These are phyloP conservation scores for Bagarius yarrelli DNA, from an alignment of 2,113 vertebrate species.

Conservation along the genomic window DNA sequence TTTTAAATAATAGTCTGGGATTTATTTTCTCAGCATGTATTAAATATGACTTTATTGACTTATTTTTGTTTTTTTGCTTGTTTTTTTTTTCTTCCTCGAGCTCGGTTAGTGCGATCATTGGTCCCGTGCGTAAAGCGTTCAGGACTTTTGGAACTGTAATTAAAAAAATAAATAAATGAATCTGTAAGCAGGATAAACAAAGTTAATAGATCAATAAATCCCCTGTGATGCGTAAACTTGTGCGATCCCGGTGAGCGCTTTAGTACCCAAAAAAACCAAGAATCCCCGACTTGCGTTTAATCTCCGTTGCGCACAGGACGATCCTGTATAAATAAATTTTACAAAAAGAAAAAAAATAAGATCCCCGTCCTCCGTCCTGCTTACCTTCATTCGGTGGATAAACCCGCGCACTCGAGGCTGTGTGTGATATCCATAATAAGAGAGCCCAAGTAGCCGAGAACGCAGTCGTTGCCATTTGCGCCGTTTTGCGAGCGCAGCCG, in stretches of 20 bases:
- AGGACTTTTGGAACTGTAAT: not conserved
- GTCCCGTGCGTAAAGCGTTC: not conserved
- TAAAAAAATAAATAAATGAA: not conserved
- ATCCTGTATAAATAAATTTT: no score
- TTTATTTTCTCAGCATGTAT: not conserved
- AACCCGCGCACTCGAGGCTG: conserved; percentile 79
- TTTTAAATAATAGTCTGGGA: not conserved
- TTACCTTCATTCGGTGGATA: conserved; percentile 89
- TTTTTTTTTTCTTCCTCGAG: not conserved
- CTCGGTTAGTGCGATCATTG: not conserved
- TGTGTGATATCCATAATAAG: conserved; percentile 70
- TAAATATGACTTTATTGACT: not conserved
- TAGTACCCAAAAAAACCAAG: not conserved
- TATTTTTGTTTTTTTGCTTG: not conserved
- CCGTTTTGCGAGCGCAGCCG: conserved; percentile 48
- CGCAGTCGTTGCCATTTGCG: conserved; percentile 78
- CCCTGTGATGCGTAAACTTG: not conserved
- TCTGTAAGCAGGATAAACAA: not conserved
- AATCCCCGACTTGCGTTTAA: not conserved
- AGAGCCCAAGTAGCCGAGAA: conserved; percentile 67
- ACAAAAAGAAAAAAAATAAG: not conserved
- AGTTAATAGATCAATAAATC: not conserved
- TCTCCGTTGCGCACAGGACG: not conserved
- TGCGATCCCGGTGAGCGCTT: not conserved
- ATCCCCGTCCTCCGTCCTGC: conserved; percentile 1